A percentile compares a stretch with the other conserved stretches of the same genome.
phyloP scores from a whole-genome alignment of 2,888 invertebrate species.

The Polydrusus cervinus region DNA sequence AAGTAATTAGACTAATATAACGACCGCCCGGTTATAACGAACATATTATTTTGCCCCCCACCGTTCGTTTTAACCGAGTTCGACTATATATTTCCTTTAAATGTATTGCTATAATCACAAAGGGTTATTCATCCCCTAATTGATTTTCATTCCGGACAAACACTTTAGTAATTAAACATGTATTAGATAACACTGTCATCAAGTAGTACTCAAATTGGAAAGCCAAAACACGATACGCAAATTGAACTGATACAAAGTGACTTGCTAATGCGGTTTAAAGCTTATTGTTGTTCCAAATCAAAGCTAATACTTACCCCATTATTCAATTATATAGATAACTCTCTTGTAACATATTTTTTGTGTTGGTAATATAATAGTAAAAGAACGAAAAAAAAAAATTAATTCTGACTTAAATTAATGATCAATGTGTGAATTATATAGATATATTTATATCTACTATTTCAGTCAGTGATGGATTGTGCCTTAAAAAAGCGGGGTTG shows the following conservation, averaged over 20 bases:
- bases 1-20: too few species aligned
- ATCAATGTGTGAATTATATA: too few species aligned
- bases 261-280: constrained; percentile 11
- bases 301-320: not conserved
- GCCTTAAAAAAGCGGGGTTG: too few species aligned
- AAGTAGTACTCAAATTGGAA: constrained; percentile 12
- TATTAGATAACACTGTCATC: constrained; percentile 11
- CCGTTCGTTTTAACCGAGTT: too few species aligned
- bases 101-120: not conserved
- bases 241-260: constrained; percentile 21
- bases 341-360: not conserved
- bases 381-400: too few species aligned
- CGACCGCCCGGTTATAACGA: too few species aligned
- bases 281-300: not conserved
- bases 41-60: too few species aligned
- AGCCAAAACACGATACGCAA: constrained; percentile 6
- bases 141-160: not conserved
- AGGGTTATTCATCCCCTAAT: not conserved
- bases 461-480: too few species aligned
- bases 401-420: too few species aligned
- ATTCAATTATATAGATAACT: constrained; percentile 4
- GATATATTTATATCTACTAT: too few species aligned
- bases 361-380: too few species aligned
- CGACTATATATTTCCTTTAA: too few species aligned
- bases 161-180: constrained; percentile 13